phyloP scores from a whole-genome alignment of 2,888 invertebrate species.

The Tridacna crocea region DNA sequence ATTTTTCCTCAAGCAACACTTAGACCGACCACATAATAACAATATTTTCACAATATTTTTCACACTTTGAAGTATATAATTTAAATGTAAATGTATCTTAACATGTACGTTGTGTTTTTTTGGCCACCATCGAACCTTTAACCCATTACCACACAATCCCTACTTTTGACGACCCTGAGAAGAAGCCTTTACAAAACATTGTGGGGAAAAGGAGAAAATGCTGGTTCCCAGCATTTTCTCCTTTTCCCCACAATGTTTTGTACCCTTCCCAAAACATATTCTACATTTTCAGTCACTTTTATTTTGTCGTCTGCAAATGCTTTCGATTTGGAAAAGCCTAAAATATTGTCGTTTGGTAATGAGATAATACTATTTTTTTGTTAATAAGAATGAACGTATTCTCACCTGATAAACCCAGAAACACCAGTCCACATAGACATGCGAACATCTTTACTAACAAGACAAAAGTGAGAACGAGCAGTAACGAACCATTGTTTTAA shows the following conservation, averaged over 20 bases:
- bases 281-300: not conserved
- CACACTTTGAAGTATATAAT: too few species aligned
- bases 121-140: too few species aligned
- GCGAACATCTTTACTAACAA: constrained; percentile 4
- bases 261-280: not conserved
- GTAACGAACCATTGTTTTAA: constrained; percentile 11
- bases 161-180: not conserved
- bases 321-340: too few species aligned
- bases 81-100: too few species aligned
- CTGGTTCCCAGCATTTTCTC: not conserved
- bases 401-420: constrained; percentile 17
- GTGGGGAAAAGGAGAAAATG: not conserved
- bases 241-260: not conserved
- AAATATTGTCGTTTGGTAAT: too few species aligned
- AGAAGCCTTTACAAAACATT: not conserved
- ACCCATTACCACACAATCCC: not conserved
- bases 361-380: not conserved
- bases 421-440: not conserved
- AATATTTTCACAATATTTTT: too few species aligned
- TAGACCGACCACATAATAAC: too few species aligned
- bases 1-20: too few species aligned
- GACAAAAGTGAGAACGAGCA: constrained; percentile 6
- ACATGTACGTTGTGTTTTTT: too few species aligned
- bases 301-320: not conserved
- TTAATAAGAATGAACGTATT: not conserved